Conservation (phyloP, 2,113 vertebrate species). For the Stigmatopora nigra region DNA sequence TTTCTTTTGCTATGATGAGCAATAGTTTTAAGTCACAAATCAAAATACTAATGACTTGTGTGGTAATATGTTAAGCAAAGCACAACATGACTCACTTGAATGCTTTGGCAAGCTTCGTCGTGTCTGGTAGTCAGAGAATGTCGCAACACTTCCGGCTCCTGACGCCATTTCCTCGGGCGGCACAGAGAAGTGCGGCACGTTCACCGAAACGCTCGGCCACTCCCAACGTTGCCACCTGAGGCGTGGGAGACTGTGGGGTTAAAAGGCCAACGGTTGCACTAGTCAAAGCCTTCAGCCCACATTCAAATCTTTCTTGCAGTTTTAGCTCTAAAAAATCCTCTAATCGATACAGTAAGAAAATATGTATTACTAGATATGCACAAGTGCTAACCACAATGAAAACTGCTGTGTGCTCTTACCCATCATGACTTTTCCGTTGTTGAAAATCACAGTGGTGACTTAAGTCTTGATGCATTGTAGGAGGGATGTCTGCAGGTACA, state of each 20-base stretch:
- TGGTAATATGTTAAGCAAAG: too few relatives aligned
- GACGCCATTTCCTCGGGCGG: slow-evolving; percentile 34
- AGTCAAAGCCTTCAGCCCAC: too few relatives aligned
- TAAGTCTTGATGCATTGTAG: neutral
- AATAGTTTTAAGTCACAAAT: too few relatives aligned
- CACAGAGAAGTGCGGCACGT: slow-evolving; percentile 41
- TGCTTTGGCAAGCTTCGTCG: slow-evolving; percentile 42
- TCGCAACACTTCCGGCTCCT: slow-evolving; percentile 13
- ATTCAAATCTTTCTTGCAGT: too few relatives aligned
- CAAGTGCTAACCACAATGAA: too few relatives aligned
- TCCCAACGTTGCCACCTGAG: neutral
- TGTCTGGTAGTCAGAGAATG: slow-evolving; percentile 3
- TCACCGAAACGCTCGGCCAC: slow-evolving; percentile 30
- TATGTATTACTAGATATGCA: too few relatives aligned
- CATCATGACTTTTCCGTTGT: neutral
- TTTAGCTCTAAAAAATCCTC: too few relatives aligned
- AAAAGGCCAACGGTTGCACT: neutral
- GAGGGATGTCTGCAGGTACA: neutral
- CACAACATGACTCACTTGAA: slow-evolving; percentile 43
- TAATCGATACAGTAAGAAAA: too few relatives aligned
- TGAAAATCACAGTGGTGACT: neutral
- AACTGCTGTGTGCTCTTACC: too few relatives aligned
- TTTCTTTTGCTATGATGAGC: too few relatives aligned
- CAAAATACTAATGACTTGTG: too few relatives aligned
- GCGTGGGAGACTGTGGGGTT: neutral